These are phyloP conservation scores for Nymphicus hollandicus DNA, from an alignment of 2,113 vertebrate genomes.

Conservation along the genomic window DNA sequence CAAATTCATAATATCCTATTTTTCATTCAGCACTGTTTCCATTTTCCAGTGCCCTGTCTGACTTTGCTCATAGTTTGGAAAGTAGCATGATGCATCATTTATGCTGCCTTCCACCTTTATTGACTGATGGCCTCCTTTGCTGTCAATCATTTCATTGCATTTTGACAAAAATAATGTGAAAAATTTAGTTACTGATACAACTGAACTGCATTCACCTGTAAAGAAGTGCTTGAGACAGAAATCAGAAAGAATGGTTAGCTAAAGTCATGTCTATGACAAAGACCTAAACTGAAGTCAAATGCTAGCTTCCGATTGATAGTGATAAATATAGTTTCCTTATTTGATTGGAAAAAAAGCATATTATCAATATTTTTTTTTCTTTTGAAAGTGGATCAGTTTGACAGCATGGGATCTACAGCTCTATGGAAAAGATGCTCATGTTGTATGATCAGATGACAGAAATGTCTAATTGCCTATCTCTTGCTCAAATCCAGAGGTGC, in stretches of 20 bases:
- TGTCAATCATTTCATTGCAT: constrained; percentile 39
- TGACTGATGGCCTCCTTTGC: constrained; percentile 42
- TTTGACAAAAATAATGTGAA: constrained; percentile 36
- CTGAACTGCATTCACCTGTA: constrained; percentile 10
- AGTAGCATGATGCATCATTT: constrained; percentile 56
- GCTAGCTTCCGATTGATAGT: neutral
- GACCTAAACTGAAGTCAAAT: neutral
- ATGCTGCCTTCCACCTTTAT: constrained; percentile 52
- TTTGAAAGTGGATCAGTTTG: neutral
- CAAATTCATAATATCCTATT: neutral
- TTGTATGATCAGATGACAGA: neutral
- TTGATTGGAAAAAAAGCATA: neutral
- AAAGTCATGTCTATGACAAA: neutral
- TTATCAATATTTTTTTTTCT: neutral
- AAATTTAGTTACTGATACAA: neutral
- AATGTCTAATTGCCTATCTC: neutral
- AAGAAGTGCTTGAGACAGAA: constrained; percentile 36
- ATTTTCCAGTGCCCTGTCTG: constrained; percentile 30
- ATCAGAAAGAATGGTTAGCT: neutral
- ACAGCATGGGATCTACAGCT: neutral
- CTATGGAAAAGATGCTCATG: neutral
- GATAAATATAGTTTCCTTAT: neutral
- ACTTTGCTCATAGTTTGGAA: constrained; percentile 48
- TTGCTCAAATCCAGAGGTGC: neutral
- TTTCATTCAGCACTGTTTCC: constrained; percentile 47